Evolutionary conservation across 2,888 invertebrate species (phyloP).

Genomic region (Pherbina coryleti): DNA sequence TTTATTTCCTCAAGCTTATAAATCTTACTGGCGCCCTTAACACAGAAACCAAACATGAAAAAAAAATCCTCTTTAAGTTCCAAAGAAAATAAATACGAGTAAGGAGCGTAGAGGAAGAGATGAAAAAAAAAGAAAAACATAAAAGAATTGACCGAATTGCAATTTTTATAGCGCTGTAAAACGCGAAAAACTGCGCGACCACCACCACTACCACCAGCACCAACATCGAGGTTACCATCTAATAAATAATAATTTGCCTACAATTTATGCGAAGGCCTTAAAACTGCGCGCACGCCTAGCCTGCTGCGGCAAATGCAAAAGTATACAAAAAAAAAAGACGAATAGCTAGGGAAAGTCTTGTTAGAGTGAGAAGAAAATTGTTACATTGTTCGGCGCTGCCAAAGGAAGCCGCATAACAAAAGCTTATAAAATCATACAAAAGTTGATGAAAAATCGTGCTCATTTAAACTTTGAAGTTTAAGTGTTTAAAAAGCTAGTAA

Average conservation of each 20-base stretch:
- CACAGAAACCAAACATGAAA: not conserved
- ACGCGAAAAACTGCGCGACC: constrained; percentile 20
- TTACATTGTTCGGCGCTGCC: too few relatives aligned
- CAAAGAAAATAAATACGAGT: not conserved
- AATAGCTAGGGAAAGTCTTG: too few relatives aligned
- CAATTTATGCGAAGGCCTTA: constrained; percentile 15
- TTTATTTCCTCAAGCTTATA: constrained; percentile 53
- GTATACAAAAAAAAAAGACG: too few relatives aligned
- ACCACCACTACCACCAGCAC: not conserved
- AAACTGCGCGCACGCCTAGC: not conserved
- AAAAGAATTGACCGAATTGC: not conserved
- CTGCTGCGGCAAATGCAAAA: too few relatives aligned
- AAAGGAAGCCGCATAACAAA: too few relatives aligned
- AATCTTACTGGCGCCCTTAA: constrained; percentile 42
- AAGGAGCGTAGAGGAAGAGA: not conserved
- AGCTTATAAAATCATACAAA: too few relatives aligned
- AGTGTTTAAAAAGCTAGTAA: too few relatives aligned
- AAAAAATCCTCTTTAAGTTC: too few relatives aligned
- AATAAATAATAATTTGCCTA: constrained; percentile 25
- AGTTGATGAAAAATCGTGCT: too few relatives aligned
- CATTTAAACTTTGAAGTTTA: too few relatives aligned
- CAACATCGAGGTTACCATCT: not conserved
- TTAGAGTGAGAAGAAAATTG: too few relatives aligned
- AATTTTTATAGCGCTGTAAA: constrained; percentile 19
- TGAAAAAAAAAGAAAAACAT: not conserved